Percentiles rank a stretch among this genome's conserved stretches.
Conservation (phyloP, 2,113 vertebrate species). For the Rhinopomastus cyanomelas region DNA sequence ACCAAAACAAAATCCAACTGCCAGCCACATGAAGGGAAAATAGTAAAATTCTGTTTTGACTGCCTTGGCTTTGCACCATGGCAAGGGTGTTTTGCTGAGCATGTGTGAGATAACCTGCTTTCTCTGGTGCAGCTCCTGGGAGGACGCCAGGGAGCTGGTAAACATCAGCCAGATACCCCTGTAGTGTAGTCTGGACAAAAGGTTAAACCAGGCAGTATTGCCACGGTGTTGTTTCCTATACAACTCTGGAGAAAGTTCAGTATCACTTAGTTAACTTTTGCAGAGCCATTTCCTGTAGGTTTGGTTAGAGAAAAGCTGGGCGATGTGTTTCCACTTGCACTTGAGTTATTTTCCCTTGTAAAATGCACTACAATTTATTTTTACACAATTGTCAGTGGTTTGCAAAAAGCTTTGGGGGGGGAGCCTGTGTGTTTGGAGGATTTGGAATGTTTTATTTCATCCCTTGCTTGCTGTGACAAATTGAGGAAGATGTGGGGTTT, state of each 20-base stretch:
- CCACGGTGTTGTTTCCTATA: slow-evolving; percentile 21
- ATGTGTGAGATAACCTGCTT: slow-evolving; percentile 28
- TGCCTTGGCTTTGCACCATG: neutral
- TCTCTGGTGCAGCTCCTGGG: neutral
- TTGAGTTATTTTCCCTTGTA: slow-evolving; percentile 8
- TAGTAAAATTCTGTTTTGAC: neutral
- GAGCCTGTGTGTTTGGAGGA: neutral
- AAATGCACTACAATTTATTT: slow-evolving; percentile 24
- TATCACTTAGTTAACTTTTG: slow-evolving; percentile 55
- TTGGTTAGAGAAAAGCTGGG: slow-evolving; percentile 32
- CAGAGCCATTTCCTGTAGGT: slow-evolving; percentile 54
- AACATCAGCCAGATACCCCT: slow-evolving; percentile 30
- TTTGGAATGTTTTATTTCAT: neutral
- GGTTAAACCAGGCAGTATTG: slow-evolving; percentile 13
- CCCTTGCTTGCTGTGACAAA: slow-evolving; percentile 18
- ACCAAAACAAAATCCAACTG: neutral
- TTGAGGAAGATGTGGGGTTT: neutral
- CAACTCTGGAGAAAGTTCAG: slow-evolving; percentile 54
- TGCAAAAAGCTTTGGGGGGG: neutral
- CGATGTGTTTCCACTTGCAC: slow-evolving; percentile 37
- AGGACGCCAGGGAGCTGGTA: slow-evolving; percentile 18
- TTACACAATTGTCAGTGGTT: neutral
- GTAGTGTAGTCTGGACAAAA: slow-evolving; percentile 4
- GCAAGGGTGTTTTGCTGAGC: neutral
- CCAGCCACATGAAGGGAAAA: neutral